phyloP scores from a whole-genome alignment of 2,888 invertebrate species.

The Thymelicus acteon region DNA sequence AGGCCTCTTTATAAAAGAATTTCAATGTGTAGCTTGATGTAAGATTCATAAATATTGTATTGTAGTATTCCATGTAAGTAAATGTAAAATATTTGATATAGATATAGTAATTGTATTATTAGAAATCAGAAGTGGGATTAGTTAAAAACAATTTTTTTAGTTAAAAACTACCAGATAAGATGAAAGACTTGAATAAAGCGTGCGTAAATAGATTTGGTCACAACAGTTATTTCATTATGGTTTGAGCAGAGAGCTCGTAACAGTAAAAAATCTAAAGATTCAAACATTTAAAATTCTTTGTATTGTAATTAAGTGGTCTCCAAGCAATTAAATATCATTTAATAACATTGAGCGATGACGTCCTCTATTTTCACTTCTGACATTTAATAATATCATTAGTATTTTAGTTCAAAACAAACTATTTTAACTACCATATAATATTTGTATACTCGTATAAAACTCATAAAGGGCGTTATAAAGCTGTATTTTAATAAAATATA shows the following conservation, averaged over 20 bases:
- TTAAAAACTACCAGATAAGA: too few relatives aligned
- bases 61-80: background rate
- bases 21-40: constrained; percentile 20
- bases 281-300: too few relatives aligned
- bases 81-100: background rate
- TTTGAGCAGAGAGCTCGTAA: too few relatives aligned
- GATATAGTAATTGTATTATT: background rate
- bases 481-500: constrained; percentile 26
- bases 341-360: background rate
- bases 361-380: background rate
- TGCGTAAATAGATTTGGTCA: too few relatives aligned
- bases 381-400: background rate
- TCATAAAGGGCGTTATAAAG: background rate
- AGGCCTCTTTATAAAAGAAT: constrained; percentile 32
- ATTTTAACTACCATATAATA: background rate
- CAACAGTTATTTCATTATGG: too few relatives aligned
- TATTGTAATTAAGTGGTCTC: too few relatives aligned
- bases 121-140: background rate
- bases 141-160: background rate
- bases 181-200: too few relatives aligned
- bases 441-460: background rate
- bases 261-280: too few relatives aligned
- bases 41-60: background rate
- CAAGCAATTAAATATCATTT: background rate
- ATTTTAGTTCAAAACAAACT: background rate